Evolutionary conservation across 2,797 vertebrate species (phyloP).

Genomic region (Catharus ustulatus): DNA sequence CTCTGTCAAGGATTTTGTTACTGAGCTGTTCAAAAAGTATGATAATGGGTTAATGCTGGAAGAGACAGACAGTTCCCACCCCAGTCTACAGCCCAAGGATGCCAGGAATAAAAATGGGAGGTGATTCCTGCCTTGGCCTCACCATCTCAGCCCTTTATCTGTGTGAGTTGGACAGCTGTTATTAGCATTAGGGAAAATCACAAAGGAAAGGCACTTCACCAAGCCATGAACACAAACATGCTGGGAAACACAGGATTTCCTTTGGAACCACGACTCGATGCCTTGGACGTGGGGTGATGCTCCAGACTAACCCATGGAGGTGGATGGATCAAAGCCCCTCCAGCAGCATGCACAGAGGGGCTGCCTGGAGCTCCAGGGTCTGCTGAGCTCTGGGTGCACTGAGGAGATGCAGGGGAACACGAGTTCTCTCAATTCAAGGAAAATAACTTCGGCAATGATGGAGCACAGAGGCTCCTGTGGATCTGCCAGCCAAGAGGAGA

Average conservation of each 20-base stretch:
- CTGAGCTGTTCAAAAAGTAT: conserved; percentile 81
- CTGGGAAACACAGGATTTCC: not conserved
- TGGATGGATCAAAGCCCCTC: not conserved
- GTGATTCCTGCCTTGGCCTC: not conserved
- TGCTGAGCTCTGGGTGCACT: not conserved
- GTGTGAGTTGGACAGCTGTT: not conserved
- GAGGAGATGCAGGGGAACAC: not conserved
- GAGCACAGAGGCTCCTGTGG: not conserved
- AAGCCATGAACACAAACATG: conserved; percentile 44
- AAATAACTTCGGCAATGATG: not conserved
- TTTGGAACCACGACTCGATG: rapidly evolving
- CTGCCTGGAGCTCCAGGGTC: not conserved
- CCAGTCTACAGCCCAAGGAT: conserved; percentile 21
- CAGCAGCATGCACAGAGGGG: not conserved
- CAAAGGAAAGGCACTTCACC: conserved; percentile 38
- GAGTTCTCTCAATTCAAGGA: conserved; percentile 66
- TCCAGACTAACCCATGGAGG: not conserved
- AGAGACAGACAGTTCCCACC: conserved; percentile 53
- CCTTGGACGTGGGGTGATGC: not conserved
- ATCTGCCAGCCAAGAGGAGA: not conserved
- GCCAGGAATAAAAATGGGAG: not conserved
- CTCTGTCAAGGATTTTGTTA: conserved; percentile 83
- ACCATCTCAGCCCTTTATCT: not conserved
- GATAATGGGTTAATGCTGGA: conserved; percentile 72
- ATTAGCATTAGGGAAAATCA: conserved; percentile 50